Evolutionary conservation across 2,113 vertebrate genomes (phyloP).

Genomic region (Dinomys branickii): DNA sequence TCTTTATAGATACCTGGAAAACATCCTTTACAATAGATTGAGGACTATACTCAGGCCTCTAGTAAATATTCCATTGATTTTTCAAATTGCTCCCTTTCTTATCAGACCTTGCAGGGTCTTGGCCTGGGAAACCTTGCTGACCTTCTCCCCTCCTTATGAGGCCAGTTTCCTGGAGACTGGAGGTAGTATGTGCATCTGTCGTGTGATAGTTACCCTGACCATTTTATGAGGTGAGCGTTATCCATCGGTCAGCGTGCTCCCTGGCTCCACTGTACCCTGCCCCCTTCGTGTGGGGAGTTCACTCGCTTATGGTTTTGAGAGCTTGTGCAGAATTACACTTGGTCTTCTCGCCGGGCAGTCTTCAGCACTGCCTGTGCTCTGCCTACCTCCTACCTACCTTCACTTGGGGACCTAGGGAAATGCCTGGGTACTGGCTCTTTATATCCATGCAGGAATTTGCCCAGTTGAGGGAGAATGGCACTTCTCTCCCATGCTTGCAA

Average conservation of each 20-base stretch:
- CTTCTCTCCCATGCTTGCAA: neutral
- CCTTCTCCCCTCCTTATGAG: conserved; percentile 66
- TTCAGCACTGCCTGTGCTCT: neutral
- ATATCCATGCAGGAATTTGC: neutral
- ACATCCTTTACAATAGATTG: conserved; percentile 74
- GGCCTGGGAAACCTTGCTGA: conserved; percentile 56
- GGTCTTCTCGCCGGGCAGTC: neutral
- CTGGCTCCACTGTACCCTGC: conserved; percentile 30
- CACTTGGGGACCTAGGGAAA: neutral
- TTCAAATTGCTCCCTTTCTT: conserved; percentile 79
- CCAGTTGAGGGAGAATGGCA: neutral
- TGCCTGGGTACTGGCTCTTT: neutral
- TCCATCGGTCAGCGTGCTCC: conserved; percentile 33
- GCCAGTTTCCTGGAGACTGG: conserved; percentile 65
- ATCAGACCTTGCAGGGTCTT: conserved; percentile 74
- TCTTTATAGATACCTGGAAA: conserved; percentile 78
- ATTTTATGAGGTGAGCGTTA: conserved; percentile 46
- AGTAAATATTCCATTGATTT: conserved; percentile 83
- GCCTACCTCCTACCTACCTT: conserved; percentile 67
- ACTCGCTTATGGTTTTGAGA: conserved; percentile 46
- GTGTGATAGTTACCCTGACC: conserved; percentile 5
- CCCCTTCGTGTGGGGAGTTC: neutral
- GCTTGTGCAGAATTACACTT: neutral
- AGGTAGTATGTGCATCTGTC: neutral
- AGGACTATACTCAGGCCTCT: conserved; percentile 57